Base-by-base conservation (phyloP, 2,888 invertebrate species). In the Agonopterix arenella region DNA sequence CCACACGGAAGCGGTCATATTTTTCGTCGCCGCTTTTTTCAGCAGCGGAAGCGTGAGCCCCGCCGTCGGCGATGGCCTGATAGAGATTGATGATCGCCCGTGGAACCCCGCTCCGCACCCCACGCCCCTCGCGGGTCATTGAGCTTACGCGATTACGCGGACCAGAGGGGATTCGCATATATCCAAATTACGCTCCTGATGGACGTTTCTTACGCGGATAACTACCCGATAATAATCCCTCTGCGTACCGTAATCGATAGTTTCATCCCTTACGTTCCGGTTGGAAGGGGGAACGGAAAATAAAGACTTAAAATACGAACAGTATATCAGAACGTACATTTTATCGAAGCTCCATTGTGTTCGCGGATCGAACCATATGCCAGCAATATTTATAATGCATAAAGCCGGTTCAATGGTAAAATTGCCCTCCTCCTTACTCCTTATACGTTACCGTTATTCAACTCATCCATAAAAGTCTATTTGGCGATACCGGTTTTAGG, bases 181-280 rank as follows among this genome's bases (percentile, higher is more conserved):
- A 89, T 86, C 84, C 88, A 88, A 88, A 89, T 88, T 88, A 86
- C 78, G 62, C 66, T 61, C 60, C 68, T 84, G 85, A 89, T 82
- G 79, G 86, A 86, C 85, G 83, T 82, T 83, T 80, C 84, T 85
- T 84, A 79, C 71, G 70, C 68, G 70, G 73, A 72, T 76, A 72
- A 76, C 75, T 76, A 78, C 69, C 68, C 66, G 58, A 64, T 63
- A 66, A 75, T 73, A 76, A 76, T 70, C 68, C 68, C 61, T 56
- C 55, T 60, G 59, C 58, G 58, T 46, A 48, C 52, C 50, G 43
- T 44, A 47, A 54, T 57, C 58, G 56, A 54, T 58, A 13, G 48
- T 4, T 45, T n/a, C 11, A 11, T 11, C 43, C 43, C 43, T 43
- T 11, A 13, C 13, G 43, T 28, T 28, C 2, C 43, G 13, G 28